These are phyloP conservation scores for Cotesia typhae DNA, from an alignment of 1,140 invertebrate species.

Conservation along the genomic window DNA sequence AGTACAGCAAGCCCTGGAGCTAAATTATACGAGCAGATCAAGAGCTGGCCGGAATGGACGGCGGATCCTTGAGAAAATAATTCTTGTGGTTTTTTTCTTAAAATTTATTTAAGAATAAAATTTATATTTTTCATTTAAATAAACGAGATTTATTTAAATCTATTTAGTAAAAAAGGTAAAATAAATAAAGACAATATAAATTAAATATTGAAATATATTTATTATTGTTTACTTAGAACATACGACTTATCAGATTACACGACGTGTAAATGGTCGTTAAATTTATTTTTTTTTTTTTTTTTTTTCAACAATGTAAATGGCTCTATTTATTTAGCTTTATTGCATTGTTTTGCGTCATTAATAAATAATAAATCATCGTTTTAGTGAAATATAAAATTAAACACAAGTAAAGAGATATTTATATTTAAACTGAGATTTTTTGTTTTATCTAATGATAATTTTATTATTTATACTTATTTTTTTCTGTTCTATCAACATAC, in stretches of 20 bases:
- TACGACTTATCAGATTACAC: conserved; percentile 17
- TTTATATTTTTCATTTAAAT: too few relatives aligned
- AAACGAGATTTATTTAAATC: too few relatives aligned
- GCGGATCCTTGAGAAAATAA: conserved; percentile 8
- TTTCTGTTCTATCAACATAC: too few relatives aligned
- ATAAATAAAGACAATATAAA: not conserved
- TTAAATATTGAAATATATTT: conserved; percentile 36
- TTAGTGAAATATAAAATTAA: conserved; percentile 9
- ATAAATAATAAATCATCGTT: conserved; percentile 12
- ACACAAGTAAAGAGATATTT: not conserved
- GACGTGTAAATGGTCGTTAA: conserved; percentile 17
- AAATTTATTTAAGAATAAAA: too few relatives aligned
- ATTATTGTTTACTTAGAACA: conserved; percentile 32
- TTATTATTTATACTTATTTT: too few relatives aligned
- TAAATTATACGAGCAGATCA: conserved; percentile 65
- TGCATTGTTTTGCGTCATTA: conserved; percentile 7
- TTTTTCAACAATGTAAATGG: conserved; percentile 7
- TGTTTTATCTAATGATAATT: too few relatives aligned
- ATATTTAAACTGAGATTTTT: not conserved
- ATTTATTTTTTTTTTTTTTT: too few relatives aligned
- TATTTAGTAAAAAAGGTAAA: not conserved
- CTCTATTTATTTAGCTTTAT: conserved; percentile 7
- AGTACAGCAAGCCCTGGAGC: conserved; percentile 72
- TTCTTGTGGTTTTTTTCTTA: not conserved
- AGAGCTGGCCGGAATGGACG: conserved; percentile 55